Conservation (phyloP, 2,888 invertebrate species). For the Achlya flavicornis region DNA sequence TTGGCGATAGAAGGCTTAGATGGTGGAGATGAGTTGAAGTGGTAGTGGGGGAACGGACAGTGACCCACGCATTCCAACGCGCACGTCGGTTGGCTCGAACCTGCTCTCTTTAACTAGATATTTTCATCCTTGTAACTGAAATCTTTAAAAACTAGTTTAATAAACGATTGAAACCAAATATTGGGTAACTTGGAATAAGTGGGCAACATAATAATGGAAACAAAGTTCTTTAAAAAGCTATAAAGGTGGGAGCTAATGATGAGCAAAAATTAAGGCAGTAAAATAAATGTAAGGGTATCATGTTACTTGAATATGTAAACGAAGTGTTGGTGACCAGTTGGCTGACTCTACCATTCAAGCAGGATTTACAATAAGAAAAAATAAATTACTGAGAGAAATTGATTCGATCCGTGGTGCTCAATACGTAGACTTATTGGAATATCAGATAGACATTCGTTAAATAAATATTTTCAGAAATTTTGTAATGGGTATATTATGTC, state of each 20-base stretch:
- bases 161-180: too few relatives aligned
- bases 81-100: slow-evolving; percentile 55
- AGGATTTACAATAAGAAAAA: slow-evolving; percentile 49
- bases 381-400: slow-evolving; percentile 60
- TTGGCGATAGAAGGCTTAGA: slow-evolving; percentile 75
- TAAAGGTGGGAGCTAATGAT: slow-evolving; percentile 21
- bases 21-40: slow-evolving; percentile 55
- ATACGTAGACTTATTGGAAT: slow-evolving; percentile 35
- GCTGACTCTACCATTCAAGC: slow-evolving; percentile 48
- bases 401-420: slow-evolving; percentile 57
- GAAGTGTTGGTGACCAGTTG: slow-evolving; percentile 43
- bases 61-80: slow-evolving; percentile 79
- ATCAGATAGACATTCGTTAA: slow-evolving; percentile 32
- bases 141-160: background rate
- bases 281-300: slow-evolving; percentile 24
- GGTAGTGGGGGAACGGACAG: slow-evolving; percentile 68
- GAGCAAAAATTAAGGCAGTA: slow-evolving; percentile 10
- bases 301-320: slow-evolving; percentile 22
- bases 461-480: background rate
- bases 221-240: slow-evolving; percentile 14
- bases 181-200: too few relatives aligned
- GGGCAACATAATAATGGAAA: background rate
- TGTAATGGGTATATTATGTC: background rate
- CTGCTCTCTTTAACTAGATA: slow-evolving; percentile 70
- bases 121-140: slow-evolving; percentile 28